phyloP scores from a whole-genome alignment of 2,113 vertebrate species.

The Pteronura brasiliensis region DNA sequence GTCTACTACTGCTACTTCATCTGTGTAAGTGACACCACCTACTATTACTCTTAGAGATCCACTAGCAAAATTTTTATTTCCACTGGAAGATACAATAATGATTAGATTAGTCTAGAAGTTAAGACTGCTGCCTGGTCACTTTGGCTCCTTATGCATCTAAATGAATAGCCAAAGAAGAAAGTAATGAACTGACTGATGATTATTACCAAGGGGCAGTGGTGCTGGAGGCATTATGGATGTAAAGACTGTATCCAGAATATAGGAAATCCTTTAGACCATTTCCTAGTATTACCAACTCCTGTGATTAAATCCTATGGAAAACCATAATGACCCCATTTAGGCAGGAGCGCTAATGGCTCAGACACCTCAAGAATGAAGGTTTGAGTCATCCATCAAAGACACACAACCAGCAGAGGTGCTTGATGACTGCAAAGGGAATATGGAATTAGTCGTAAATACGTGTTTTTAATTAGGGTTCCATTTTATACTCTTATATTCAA shows the following conservation, averaged over 20 bases:
- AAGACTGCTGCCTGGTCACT: not conserved
- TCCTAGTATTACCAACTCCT: not conserved
- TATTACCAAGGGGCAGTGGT: not conserved
- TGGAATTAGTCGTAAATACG: not conserved
- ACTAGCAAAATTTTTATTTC: not conserved
- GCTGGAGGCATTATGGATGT: not conserved
- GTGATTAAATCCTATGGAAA: not conserved
- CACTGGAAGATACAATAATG: not conserved
- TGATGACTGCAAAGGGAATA: not conserved
- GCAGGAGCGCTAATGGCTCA: not conserved
- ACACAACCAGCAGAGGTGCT: not conserved
- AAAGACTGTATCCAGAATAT: not conserved
- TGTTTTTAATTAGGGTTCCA: not conserved
- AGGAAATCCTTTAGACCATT: not conserved
- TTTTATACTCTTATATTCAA: not conserved
- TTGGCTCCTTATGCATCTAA: not conserved
- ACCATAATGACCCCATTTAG: not conserved
- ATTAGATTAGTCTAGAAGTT: not conserved
- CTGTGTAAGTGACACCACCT: not conserved
- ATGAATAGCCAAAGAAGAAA: not conserved
- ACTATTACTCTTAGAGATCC: not conserved
- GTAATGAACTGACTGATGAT: accelerated
- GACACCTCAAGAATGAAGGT: not conserved
- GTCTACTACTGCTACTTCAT: not conserved
- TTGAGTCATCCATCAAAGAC: not conserved